Conservation (phyloP, 2,888 invertebrate species). For the Clistopyga incitator region DNA sequence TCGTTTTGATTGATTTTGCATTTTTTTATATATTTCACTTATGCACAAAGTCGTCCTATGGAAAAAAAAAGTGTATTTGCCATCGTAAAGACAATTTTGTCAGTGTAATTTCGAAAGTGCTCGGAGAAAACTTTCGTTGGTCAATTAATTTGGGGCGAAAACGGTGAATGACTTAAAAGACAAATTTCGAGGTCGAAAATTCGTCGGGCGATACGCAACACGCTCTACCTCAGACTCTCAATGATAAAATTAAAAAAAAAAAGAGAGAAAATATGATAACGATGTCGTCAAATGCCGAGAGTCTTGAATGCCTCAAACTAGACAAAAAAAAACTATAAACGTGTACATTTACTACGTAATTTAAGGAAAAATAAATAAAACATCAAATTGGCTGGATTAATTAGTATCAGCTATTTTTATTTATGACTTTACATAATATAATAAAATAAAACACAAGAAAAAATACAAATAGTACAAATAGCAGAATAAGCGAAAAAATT, state of each 20-base stretch:
- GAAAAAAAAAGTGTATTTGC: no score
- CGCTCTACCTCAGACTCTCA: constrained; percentile 2
- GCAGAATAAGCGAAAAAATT: constrained; percentile 9
- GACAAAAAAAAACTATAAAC: constrained; percentile 14
- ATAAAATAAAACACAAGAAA: no score
- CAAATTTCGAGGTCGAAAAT: not conserved
- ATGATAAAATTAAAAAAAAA: not conserved
- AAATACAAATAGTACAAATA: no score
- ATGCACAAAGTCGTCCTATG: no score
- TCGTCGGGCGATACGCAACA: constrained; percentile 5
- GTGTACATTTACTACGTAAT: constrained; percentile 24
- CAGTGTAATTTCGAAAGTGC: no score
- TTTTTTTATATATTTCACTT: no score
- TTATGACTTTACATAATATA: not conserved
- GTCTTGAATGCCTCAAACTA: constrained; percentile 24
- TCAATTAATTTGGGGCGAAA: not conserved
- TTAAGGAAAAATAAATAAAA: constrained; percentile 10
- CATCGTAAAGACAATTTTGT: no score
- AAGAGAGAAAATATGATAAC: not conserved
- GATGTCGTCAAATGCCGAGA: constrained; percentile 21
- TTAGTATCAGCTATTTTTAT: not conserved
- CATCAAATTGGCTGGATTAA: not conserved
- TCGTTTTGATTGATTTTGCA: no score
- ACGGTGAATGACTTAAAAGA: not conserved
- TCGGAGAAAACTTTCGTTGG: not conserved